Evolutionary conservation across 1,140 invertebrate genomes (phyloP), one percentile per base, ranked within the genome.

Genomic region (Meloidogyne chitwoodi): DNA sequence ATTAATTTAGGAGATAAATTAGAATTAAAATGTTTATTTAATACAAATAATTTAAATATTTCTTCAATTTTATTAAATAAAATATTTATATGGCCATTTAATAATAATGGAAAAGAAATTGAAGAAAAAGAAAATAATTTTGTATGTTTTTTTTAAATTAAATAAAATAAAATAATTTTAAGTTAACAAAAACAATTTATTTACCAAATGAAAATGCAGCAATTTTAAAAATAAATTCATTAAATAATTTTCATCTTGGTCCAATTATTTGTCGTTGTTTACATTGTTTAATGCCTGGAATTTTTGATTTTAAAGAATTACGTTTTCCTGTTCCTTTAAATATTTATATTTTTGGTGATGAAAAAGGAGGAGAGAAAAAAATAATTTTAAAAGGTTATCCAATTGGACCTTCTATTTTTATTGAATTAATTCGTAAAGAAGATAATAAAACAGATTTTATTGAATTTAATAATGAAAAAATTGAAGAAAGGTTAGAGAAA

Each of bases 241-340:
- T 75, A 56, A 26, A 48, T 56, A 41, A n/a, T 34, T 29, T 38
- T 14, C 65, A 78, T 63, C 77, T 78, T 5, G 77, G 77, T 14
- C 31, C 34, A 26, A 24, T 78, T 41, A 66, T 38, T 29, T 78
- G 77, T 64, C 31, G 61, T 29, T 78, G 77, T 71, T 78, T 63
- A 14, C 56, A 68, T n/a, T 78, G 77, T 31, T 61, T 27, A 61
- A 26, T 44, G 34, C 77, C 77, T 56, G 48, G 29, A 67, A 67
- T 67, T n/a, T 41, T 67, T 31, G 34, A 31, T 67, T 22, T 67
- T 41, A 67, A 31, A 67, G 34, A 41, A 67, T 67, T 31, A 67
- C 22, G 22, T 6, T 41, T 67, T 22, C 65, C 65, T n/a, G 34
- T 31, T 22, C 65, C 65, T 67, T 31, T 67, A 56, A 56, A 56